These are phyloP conservation scores for Tethya wilhelma DNA, from an alignment of 37 sponge, comb jelly and placozoan species.

Conservation along the genomic window DNA sequence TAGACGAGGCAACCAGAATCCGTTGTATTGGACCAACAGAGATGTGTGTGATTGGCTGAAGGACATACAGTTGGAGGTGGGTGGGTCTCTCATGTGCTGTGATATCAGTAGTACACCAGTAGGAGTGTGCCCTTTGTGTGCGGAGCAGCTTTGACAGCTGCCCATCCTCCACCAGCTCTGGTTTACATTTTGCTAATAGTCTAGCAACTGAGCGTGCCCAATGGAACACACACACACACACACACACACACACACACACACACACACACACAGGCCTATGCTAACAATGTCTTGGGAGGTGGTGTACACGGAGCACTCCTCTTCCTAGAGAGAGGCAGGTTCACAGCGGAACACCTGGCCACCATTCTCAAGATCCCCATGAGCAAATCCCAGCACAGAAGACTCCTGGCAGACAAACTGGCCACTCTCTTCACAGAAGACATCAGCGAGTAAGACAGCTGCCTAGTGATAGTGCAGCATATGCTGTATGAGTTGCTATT, in stretches of 20 bases:
- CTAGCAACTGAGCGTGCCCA: too few species aligned
- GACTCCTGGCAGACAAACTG: constrained; percentile 65
- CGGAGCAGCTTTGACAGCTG: too few species aligned
- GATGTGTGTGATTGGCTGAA: constrained; percentile 79
- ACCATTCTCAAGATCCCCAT: constrained; percentile 64
- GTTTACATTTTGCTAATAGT: too few species aligned
- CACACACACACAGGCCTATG: constrained; percentile 91
- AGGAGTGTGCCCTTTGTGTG: too few species aligned
- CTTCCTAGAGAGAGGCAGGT: constrained; percentile 74
- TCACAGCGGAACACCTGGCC: constrained; percentile 75
- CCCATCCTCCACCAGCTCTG: too few species aligned
- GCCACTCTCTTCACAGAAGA: constrained; percentile 53
- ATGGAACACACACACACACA: too few species aligned
- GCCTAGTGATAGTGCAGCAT: neutral
- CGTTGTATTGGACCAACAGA: constrained; percentile 90
- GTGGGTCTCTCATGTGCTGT: too few species aligned
- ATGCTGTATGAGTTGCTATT: too few species aligned
- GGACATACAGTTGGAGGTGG: constrained; percentile 67
- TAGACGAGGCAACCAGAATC: constrained; percentile 37
- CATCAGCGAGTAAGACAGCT: constrained; percentile 14
- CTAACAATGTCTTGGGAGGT: constrained; percentile 58
- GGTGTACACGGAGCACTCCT: constrained; percentile 87
- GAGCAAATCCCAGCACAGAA: constrained; percentile 47
- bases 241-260: too few species aligned
- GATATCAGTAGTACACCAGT: too few species aligned